Conservation (phyloP, 2,888 invertebrate genomes). For the Teinopalpus imperialis region DNA sequence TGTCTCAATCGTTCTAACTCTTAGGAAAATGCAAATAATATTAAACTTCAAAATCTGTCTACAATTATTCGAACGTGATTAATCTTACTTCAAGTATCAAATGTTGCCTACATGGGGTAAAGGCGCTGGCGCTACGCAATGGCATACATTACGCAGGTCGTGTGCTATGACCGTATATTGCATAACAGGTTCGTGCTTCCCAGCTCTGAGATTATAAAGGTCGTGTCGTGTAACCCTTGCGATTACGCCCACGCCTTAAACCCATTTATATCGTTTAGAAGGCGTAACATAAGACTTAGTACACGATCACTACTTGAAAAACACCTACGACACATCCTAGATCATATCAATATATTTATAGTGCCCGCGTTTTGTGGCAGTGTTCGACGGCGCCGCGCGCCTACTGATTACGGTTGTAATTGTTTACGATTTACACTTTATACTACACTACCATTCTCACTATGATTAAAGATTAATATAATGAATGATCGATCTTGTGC, state of each 20-base stretch:
- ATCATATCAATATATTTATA: slow-evolving; percentile 77
- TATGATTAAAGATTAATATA: slow-evolving; percentile 68
- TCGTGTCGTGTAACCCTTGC: slow-evolving; percentile 9
- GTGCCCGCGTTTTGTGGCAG: slow-evolving; percentile 63
- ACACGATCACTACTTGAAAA: slow-evolving; percentile 80
- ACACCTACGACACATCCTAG: slow-evolving; percentile 80
- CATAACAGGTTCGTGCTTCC: not conserved
- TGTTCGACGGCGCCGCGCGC: slow-evolving; percentile 51
- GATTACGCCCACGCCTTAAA: slow-evolving; percentile 29
- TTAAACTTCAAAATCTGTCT: slow-evolving; percentile 77
- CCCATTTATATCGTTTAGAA: slow-evolving; percentile 56
- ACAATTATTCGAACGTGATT: slow-evolving; percentile 76
- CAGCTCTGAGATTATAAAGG: no score
- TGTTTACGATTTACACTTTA: slow-evolving; percentile 58
- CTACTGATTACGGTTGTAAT: slow-evolving; percentile 53
- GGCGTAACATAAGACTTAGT: slow-evolving; percentile 78
- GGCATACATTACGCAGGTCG: slow-evolving; percentile 17
- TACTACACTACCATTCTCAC: slow-evolving; percentile 76
- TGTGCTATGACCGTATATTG: slow-evolving; percentile 16
- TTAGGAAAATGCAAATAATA: slow-evolving; percentile 81
- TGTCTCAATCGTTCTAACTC: slow-evolving; percentile 79
- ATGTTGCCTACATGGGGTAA: slow-evolving; percentile 57
- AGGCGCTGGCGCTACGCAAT: slow-evolving; percentile 33
- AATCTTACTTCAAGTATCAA: slow-evolving; percentile 74
- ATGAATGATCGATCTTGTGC: slow-evolving; percentile 56